phyloP scores from a whole-genome alignment of 2,113 vertebrate species.

The Xenopus tropicalis region DNA sequence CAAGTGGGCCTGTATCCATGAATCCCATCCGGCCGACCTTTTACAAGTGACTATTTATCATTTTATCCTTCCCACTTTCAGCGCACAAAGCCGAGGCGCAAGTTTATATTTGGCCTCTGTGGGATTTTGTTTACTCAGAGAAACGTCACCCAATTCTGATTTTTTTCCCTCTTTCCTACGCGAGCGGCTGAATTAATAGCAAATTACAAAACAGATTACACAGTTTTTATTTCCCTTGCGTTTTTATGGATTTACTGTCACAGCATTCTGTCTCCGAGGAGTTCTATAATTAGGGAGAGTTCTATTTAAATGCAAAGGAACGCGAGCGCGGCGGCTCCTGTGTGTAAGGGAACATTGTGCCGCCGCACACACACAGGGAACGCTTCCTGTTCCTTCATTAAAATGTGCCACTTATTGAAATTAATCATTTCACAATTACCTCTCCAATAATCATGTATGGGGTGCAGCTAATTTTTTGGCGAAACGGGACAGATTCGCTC shows the following conservation, averaged over 20 bases:
- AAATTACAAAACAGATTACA: neutral
- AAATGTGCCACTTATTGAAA: no score
- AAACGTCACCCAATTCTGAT: neutral
- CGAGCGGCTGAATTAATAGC: neutral
- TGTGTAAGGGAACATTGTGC: neutral
- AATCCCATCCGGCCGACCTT: no score
- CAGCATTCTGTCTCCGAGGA: neutral
- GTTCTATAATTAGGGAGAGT: neutral
- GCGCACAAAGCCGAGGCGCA: neutral
- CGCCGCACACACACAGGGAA: neutral
- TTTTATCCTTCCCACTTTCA: neutral
- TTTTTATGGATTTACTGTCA: neutral
- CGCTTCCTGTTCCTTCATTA: no score
- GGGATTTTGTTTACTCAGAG: neutral
- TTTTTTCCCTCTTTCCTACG: neutral
- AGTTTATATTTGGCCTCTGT: neutral
- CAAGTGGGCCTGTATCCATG: no score
- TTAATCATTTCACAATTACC: no score
- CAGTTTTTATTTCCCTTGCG: neutral
- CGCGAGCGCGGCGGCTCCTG: neutral
- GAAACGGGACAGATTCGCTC: no score
- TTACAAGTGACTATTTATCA: neutral
- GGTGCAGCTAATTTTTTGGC: no score
- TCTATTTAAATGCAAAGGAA: neutral
- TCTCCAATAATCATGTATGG: no score